Evolutionary conservation across 2,797 vertebrate species (phyloP).

Genomic region (Crypturellus tataupa): DNA sequence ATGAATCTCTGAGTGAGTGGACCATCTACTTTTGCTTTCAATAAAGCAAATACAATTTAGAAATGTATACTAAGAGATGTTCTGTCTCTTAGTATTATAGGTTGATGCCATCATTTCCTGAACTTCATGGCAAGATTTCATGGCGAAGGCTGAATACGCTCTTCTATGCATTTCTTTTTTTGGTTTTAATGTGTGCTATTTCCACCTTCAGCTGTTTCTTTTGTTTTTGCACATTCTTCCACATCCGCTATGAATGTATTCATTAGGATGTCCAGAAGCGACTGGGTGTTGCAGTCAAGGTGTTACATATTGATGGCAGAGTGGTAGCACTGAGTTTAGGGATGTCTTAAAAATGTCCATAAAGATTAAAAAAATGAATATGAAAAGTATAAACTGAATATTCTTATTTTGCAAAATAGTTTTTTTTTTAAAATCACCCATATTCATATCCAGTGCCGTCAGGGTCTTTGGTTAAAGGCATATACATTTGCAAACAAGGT

Average conservation of each 20-base stretch:
- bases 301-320: not conserved
- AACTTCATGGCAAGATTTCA: not conserved
- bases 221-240: not conserved
- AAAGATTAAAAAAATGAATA: not conserved
- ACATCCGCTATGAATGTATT: not conserved
- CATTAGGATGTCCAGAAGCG: not conserved
- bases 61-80: not conserved
- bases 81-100: not conserved
- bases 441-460: rapidly evolving
- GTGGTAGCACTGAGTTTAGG: not conserved
- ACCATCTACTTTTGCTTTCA: not conserved
- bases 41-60: not conserved
- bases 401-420: not conserved
- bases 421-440: not conserved
- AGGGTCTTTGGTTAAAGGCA: not conserved
- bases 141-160: not conserved
- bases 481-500: not conserved
- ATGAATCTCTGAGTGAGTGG: not conserved
- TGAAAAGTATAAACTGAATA: not conserved
- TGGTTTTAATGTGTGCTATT: not conserved
- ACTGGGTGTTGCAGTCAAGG: not conserved
- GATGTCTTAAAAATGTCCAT: not conserved
- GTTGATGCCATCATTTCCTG: not conserved
- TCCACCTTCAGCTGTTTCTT: not conserved
- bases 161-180: rapidly evolving